A percentile compares a stretch with the other conserved stretches of the same genome.
These are phyloP conservation scores for Dusona sp. DNA, from an alignment of 2,888 invertebrate species.

Conservation along the genomic window DNA sequence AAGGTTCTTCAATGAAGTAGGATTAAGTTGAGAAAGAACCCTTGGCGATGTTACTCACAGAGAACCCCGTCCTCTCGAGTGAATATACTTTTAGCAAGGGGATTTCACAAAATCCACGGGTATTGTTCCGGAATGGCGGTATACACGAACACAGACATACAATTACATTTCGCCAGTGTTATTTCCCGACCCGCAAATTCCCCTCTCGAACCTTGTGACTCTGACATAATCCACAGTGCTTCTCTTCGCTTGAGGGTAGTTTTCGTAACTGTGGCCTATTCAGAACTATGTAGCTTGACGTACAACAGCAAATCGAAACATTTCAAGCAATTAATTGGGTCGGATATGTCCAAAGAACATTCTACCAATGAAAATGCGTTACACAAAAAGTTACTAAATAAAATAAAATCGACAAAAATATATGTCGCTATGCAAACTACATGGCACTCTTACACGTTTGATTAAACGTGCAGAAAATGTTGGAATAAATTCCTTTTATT, in stretches of 20 bases:
- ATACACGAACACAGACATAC: conserved; percentile 1
- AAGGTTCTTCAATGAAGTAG: conserved; percentile 31
- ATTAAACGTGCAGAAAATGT: neutral
- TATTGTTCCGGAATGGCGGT: conserved; percentile 32
- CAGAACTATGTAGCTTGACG: neutral
- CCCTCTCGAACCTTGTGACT: conserved; percentile 14
- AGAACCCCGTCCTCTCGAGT: neutral
- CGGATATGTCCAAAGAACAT: conserved; percentile 24
- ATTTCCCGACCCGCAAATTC: conserved; percentile 47
- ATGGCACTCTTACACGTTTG: neutral
- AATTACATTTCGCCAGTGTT: conserved; percentile 35
- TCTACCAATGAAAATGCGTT: neutral
- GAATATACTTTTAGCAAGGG: conserved; percentile 4
- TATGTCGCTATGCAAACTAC: neutral
- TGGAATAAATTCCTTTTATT: no score
- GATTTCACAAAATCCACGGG: conserved; percentile 9
- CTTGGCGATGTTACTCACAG: conserved; percentile 7
- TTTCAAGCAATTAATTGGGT: conserved; percentile 33
- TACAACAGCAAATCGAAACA: conserved; percentile 9
- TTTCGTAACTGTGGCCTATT: neutral
- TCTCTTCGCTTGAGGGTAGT: conserved; percentile 25
- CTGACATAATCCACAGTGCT: neutral
- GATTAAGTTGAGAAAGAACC: conserved; percentile 8
- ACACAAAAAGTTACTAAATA: conserved; percentile 1
- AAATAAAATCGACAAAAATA: neutral